Evolutionary conservation across 1,140 invertebrate genomes (phyloP), one percentile per base, ranked within the genome.

Genomic region (Tetramorium parvispinum): DNA sequence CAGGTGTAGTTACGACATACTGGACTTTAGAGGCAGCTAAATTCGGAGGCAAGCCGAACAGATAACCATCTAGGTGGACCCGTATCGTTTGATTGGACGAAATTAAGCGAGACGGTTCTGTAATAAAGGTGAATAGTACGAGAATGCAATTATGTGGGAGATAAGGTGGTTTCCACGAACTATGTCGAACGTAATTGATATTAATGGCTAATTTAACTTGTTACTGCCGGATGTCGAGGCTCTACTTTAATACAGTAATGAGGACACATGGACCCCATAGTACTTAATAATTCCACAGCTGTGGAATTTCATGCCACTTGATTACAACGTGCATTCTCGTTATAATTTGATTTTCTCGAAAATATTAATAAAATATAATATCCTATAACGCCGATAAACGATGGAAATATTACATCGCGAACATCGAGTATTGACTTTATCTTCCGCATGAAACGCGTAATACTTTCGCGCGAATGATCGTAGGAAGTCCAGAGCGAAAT

Each of bases 71-170:
- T 77, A 89, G 66, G 70, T 85, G 61, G 51, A 89, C 93, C 93
- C 93, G 90, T 93, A 93, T 93, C 79, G 66, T 91, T 93, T 91
- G 81, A 93, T 93, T 92, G 85, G 78, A 88, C 85, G 57, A 91
- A 93, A 93, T 93, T 92, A 90, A 88, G 78, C 82, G 75, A 88
- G 81, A 88, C 75, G 71, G 27, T 68, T 43, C 59, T 37, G 65
- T 90, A 90, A 91, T 90, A 90, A 90, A 91, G 88, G 88, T 90
- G 77, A 90, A 82, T 90, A 86, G 77, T 88, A 86, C 16, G 88
- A 81, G 88, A 83, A 71, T 51, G 76, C 86, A 90, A 88, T 88
- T 86, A 88, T 90, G 86, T 88, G 89, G 88, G 88, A 88, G 86
- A 88, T 91, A 91, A 91, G 88, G 89, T 90, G 49, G 32, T 61